Evolutionary conservation across 2,113 vertebrate species (phyloP).

Genomic region (Suricata suricatta): DNA sequence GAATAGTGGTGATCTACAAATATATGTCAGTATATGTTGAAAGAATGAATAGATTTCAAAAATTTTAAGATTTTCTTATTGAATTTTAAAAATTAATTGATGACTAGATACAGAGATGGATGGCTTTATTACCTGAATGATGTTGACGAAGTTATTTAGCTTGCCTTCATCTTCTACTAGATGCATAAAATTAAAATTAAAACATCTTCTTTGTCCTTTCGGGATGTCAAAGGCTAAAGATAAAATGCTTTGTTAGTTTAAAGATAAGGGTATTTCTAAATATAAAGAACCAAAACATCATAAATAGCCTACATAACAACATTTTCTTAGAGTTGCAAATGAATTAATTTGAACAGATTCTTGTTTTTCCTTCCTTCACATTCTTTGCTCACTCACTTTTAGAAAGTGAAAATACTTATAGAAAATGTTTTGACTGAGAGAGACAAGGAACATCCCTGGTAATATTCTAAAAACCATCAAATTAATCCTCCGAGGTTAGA

Average conservation of each 20-base stretch:
- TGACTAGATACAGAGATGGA: neutral
- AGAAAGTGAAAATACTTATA: neutral
- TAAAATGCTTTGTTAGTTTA: neutral
- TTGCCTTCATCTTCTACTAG: neutral
- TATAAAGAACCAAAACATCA: neutral
- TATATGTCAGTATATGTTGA: neutral
- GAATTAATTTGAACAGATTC: neutral
- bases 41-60: neutral
- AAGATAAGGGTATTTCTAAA: constrained; percentile 15
- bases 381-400: neutral
- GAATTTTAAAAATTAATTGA: neutral
- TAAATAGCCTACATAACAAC: neutral
- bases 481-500: neutral
- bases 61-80: neutral
- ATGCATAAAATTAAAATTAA: neutral
- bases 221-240: neutral
- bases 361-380: neutral
- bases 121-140: neutral
- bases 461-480: neutral
- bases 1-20: neutral
- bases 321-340: neutral
- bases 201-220: neutral
- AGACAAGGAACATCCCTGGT: neutral
- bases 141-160: neutral
- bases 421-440: neutral